A percentile compares a stretch with the other conserved stretches of the same genome.
phyloP scores from a whole-genome alignment of 2,797 vertebrate genomes.

The Lacerta agilis region DNA sequence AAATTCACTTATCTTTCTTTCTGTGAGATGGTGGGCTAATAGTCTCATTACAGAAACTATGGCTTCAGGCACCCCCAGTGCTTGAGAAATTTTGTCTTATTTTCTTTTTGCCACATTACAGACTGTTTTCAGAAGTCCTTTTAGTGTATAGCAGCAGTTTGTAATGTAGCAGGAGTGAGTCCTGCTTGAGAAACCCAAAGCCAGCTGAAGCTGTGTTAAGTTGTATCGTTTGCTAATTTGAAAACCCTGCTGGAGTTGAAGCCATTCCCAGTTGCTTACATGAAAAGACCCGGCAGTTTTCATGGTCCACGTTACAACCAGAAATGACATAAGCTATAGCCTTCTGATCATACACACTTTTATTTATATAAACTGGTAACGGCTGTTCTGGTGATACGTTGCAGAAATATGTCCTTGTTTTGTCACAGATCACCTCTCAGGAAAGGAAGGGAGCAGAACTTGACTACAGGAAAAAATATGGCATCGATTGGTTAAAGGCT shows the following conservation, averaged over 20 bases:
- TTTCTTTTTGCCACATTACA: neutral
- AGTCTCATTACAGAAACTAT: neutral
- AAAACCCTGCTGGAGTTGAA: neutral
- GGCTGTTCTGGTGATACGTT: constrained; percentile 19
- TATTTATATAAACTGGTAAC: neutral
- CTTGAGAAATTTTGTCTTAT: neutral
- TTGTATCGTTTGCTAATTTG: neutral
- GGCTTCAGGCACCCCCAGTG: neutral
- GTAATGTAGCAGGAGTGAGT: neutral
- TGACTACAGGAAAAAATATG: constrained; percentile 93
- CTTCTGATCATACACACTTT: neutral
- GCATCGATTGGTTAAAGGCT: constrained; percentile 86
- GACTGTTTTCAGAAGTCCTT: neutral
- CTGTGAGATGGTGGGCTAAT: neutral
- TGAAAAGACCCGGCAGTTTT: neutral
- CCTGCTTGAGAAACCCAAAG: neutral
- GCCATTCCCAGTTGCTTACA: neutral
- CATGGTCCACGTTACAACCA: neutral
- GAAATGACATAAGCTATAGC: neutral
- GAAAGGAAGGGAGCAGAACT: constrained; percentile 92
- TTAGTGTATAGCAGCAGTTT: neutral
- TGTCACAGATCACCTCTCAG: constrained; percentile 79
- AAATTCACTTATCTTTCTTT: neutral
- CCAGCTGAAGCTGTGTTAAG: neutral
- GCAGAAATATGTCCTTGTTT: neutral